Conservation (phyloP, 2,113 vertebrate species). For the Nothocercus julius region DNA sequence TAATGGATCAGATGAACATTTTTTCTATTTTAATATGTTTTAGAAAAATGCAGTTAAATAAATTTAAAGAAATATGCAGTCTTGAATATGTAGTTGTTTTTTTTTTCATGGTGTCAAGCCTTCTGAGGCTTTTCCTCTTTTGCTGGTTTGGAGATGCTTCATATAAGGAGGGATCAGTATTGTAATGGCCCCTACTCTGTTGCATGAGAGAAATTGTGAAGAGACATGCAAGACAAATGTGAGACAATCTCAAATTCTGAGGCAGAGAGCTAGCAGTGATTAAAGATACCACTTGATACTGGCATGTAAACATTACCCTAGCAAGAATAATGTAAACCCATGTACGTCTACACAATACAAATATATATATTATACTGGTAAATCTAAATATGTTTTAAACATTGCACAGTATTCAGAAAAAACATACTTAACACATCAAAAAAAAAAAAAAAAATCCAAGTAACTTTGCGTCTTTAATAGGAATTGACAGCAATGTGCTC, state of each 20-base stretch:
- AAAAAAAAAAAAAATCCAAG: background rate
- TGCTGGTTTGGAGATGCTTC: background rate
- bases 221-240: background rate
- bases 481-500: background rate
- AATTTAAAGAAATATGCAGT: conserved; percentile 67
- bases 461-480: background rate
- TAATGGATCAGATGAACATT: conserved; percentile 75
- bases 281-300: background rate
- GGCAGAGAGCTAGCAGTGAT: background rate
- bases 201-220: background rate
- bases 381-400: background rate
- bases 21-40: conserved; percentile 86
- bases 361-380: background rate
- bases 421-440: background rate
- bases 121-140: background rate
- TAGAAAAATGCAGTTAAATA: conserved; percentile 79
- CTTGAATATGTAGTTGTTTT: conserved; percentile 11
- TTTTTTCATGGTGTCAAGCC: background rate
- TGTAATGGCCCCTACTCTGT: background rate
- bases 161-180: background rate
- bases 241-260: background rate
- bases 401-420: background rate
- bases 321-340: background rate
- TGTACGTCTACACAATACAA: background rate
- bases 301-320: background rate